Evolutionary conservation across 2,888 invertebrate genomes (phyloP), one percentile per base, ranked within the genome.

Genomic region (Schizaphis graminum): DNA sequence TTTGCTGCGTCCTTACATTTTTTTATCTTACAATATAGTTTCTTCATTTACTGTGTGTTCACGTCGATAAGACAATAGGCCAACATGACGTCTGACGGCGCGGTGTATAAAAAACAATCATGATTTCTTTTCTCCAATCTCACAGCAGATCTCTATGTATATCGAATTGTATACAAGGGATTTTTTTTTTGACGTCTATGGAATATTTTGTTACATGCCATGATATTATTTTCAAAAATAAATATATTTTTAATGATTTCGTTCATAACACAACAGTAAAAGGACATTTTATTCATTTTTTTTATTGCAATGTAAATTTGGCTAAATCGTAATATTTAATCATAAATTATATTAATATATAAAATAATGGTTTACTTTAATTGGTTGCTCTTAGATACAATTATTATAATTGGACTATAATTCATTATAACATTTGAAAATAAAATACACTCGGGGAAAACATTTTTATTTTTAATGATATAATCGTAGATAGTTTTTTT

Each of bases 21-120:
- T 35, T n/a, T 3, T 16, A 35, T 11, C 11, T 53, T 88, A 53
- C 53, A 88, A n/a, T 88, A 56, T 53, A 57, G 49, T 85, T 93
- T 93, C 85, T 93, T 49, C 49, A 87, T 88, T 92, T 41, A 26
- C 57, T 87, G 11, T 28, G 11, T 28, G 57, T 90, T 57, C 56
- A 49, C 28, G 35, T 47, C 56, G 61, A 85, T 61, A 47, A 90
- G 61, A 90, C 57, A 90, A 85, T 93, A 61, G 84, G 47, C 77
- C 93, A 49, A 47, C 49, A 28, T 61, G 85, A 93, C 85, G 86
- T 93, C 86, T 90, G 89, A 93, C 57, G 41, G 49, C 90, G 3
- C 1, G 49, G 28, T 21, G 44, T 57, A 53, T 35, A 89, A 89
- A 89, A 93, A 89, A 44, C 44, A 84, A 47, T 89, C 56, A 44